Base-by-base conservation (phyloP, 2,888 invertebrate genomes). In the Choreutis nemorana region DNA sequence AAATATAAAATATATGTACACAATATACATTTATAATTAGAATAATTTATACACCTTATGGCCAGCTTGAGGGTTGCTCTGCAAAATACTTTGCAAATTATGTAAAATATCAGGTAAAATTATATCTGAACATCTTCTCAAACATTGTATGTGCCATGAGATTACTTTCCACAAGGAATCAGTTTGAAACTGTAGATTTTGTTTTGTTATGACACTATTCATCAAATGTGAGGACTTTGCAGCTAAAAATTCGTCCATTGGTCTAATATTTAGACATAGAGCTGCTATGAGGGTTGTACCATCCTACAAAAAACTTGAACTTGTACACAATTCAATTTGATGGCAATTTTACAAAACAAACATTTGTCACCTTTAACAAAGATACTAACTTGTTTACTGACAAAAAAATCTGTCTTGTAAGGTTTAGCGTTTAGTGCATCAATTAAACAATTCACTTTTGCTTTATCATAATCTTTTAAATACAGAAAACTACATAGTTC, bases 401-500 rank as follows among this genome's bases (percentile, higher is more conserved):
- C 63, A 46, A 78, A 67, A 30, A 72, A 42, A 32, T 75, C 60
- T 11, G 50, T 49, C 45, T 81, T 81, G 45, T 78, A 87, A 42
- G 87, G 84, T 27, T 86, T 61, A 1, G 81, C 67, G 53, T 86
- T 87, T 20, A 89, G 62, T 40, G 86, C 84, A 44, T 84, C 84
- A 26, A 89, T 65, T 9, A 81, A 54, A 23, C 60, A 54, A 44
- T 83, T 82, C 3, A 87, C 64, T 40, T 68, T 63, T 20, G 57
- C 53, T 47, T 71, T 71, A 41, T 80, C 77, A 29, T 67, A 79
- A 40, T 67, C 60, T 50, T 66, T 71, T 23, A 55, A 31, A 40
- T 58, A 60, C 5, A 77, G 36, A 37, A 63, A 44, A 49, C 61
- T 65, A 35, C 70, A 65, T 29, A 78, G 45, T 48, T 73, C 65